Conservation (phyloP, 2,888 invertebrate genomes). For the Deilephila elpenor region DNA sequence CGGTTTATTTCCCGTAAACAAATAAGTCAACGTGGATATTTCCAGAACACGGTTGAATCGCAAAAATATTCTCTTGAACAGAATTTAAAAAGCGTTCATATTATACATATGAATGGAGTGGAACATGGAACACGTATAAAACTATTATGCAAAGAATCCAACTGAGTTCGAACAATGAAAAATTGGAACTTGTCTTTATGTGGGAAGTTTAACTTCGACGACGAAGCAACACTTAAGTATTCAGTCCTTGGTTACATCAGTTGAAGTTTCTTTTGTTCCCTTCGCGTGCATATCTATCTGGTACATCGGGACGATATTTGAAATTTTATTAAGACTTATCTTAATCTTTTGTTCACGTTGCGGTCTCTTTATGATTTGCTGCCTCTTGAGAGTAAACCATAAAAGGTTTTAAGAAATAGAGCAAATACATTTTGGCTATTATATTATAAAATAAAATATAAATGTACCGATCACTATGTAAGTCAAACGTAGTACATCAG, state of each 20-base stretch:
- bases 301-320: conserved; percentile 14
- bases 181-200: conserved; percentile 60
- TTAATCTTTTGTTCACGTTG: conserved; percentile 6
- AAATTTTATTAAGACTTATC: conserved; percentile 2
- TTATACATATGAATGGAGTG: conserved; percentile 58
- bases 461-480: too few relatives aligned
- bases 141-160: conserved; percentile 73
- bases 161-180: conserved; percentile 65
- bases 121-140: conserved; percentile 71
- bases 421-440: background rate
- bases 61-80: conserved; percentile 58
- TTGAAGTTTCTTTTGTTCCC: conserved; percentile 43
- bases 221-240: conserved; percentile 23
- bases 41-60: conserved; percentile 44
- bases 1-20: conserved; percentile 30
- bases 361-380: background rate
- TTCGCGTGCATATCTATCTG: conserved; percentile 30
- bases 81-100: conserved; percentile 59
- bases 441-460: background rate
- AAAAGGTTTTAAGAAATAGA: background rate
- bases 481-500: too few relatives aligned
- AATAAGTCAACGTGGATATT: conserved; percentile 30
- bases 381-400: background rate
- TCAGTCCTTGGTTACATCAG: conserved; percentile 45
- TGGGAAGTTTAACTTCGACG: conserved; percentile 55